Conservation (phyloP, 2,797 vertebrate species). For the Leucoraja ocellata region DNA sequence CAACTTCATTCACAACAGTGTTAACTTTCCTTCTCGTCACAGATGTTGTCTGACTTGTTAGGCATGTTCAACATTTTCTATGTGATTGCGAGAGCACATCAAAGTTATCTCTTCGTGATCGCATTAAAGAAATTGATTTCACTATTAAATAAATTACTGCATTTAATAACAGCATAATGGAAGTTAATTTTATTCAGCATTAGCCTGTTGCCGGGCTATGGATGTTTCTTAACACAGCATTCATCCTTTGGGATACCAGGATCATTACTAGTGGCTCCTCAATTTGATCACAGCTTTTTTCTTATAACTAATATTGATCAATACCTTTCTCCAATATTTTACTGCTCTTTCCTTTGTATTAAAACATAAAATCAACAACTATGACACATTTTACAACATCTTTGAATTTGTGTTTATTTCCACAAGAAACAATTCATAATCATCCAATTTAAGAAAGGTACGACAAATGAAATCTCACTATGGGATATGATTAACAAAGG, state of each 20-base stretch:
- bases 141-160: background rate
- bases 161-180: background rate
- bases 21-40: no score
- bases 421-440: background rate
- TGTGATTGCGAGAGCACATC: background rate
- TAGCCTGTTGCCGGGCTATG: background rate
- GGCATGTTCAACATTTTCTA: no score
- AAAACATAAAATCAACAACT: background rate
- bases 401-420: background rate
- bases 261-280: background rate
- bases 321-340: background rate
- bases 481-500: background rate
- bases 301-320: background rate
- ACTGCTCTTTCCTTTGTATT: background rate
- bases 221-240: background rate
- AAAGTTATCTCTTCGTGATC: background rate
- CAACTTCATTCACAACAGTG: no score
- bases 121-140: background rate
- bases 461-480: background rate
- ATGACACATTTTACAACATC: background rate
- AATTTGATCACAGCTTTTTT: background rate
- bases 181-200: slow-evolving; percentile 4
- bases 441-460: background rate
- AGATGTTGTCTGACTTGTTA: no score
- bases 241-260: background rate